Conservation (phyloP, 2,113 vertebrate genomes). For the Tapirus terrestris region DNA sequence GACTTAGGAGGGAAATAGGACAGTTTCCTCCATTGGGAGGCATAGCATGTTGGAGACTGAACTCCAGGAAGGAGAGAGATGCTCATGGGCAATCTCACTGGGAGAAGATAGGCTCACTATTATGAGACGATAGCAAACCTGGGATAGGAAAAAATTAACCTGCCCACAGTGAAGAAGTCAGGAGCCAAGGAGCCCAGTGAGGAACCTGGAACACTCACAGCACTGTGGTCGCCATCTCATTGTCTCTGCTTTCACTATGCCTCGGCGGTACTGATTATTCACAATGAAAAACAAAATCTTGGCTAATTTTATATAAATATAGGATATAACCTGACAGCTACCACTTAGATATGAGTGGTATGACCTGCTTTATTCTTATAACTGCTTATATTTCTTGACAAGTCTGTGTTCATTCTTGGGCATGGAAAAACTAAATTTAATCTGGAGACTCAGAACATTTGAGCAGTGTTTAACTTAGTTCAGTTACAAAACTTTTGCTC, state of each 20-base stretch:
- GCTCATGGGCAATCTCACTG: rapidly evolving
- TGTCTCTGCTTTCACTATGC: not conserved
- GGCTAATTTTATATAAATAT: not conserved
- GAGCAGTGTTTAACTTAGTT: not conserved
- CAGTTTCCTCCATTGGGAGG: not conserved
- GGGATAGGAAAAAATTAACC: not conserved
- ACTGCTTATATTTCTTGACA: not conserved
- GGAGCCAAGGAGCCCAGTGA: not conserved
- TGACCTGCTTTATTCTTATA: not conserved
- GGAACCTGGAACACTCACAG: not conserved
- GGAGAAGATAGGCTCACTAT: not conserved
- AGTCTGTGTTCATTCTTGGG: not conserved
- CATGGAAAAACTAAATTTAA: not conserved
- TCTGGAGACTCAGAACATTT: not conserved
- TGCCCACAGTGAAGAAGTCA: not conserved
- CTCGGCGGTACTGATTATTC: not conserved
- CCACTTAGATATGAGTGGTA: not conserved
- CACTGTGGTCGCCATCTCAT: not conserved
- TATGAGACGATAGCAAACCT: not conserved
- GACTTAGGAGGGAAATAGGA: not conserved
- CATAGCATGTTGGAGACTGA: not conserved
- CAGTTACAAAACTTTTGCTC: not conserved
- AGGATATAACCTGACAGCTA: not conserved
- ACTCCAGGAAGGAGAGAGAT: not conserved
- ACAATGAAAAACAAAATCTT: not conserved